Conservation (phyloP, 2,888 invertebrate genomes). For the Acanthopleura granulata region DNA sequence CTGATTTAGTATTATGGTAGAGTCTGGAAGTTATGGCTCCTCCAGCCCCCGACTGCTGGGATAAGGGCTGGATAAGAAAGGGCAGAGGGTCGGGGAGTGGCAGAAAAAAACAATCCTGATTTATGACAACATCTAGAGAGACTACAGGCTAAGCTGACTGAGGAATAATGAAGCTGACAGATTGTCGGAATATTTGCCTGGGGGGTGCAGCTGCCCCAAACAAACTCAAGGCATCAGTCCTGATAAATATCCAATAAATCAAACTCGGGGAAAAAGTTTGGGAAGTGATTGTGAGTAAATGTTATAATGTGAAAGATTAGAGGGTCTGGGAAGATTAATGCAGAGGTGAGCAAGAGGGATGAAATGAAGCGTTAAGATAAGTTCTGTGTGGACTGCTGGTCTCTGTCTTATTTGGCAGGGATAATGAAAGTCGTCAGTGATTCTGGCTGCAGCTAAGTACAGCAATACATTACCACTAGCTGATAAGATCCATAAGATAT, state of each 20-base stretch:
- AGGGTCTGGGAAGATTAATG: background rate
- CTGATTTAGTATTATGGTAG: background rate
- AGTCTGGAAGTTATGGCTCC: background rate
- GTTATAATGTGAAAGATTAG: slow-evolving; percentile 5
- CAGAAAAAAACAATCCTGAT: slow-evolving; percentile 15
- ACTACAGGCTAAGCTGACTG: slow-evolving; percentile 8
- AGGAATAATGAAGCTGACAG: slow-evolving; percentile 17
- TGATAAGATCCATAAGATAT: too few relatives aligned
- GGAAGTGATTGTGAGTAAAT: slow-evolving; percentile 8
- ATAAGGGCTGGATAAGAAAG: background rate
- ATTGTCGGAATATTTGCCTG: slow-evolving; percentile 9
- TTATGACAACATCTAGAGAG: slow-evolving; percentile 8
- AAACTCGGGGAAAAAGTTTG: background rate
- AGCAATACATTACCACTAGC: too few relatives aligned
- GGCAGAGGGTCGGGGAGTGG: slow-evolving; percentile 1
- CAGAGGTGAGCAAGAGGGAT: background rate
- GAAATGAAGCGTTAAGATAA: background rate
- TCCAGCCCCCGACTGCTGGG: background rate
- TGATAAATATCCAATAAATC: slow-evolving; percentile 20
- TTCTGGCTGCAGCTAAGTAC: too few relatives aligned
- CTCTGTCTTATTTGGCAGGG: too few relatives aligned
- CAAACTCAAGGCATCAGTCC: slow-evolving; percentile 10
- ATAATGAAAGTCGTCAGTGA: too few relatives aligned
- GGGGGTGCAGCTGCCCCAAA: background rate
- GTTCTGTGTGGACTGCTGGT: too few relatives aligned